Conservation (phyloP, 2,888 invertebrate species). For the Listrodromus nycthemerus region DNA sequence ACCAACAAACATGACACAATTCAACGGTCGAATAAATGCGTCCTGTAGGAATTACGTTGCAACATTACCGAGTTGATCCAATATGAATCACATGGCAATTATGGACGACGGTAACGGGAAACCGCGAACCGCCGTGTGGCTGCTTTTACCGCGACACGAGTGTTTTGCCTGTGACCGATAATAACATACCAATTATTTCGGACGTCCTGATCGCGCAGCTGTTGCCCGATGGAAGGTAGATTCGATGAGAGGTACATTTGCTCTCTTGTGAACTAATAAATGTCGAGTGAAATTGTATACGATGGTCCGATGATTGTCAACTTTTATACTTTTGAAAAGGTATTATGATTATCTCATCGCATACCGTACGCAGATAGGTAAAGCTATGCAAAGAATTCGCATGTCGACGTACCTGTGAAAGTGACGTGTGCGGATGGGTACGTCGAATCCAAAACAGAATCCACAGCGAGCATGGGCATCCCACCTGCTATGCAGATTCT, state of each 20-base stretch:
- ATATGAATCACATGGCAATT: conserved; percentile 6
- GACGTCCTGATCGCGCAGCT: background rate
- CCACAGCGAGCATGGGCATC: background rate
- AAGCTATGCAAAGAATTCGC: background rate
- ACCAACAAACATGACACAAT: background rate
- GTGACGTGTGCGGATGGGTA: background rate
- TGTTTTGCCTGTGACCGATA: background rate
- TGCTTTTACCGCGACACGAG: background rate
- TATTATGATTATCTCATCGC: background rate
- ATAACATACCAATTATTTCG: conserved; percentile 14
- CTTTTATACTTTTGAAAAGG: background rate
- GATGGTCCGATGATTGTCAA: background rate
- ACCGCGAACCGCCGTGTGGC: conserved; percentile 18
- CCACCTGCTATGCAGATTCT: background rate
- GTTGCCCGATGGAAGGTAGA: background rate
- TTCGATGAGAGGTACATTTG: background rate
- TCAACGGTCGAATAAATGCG: background rate
- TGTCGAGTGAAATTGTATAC: background rate
- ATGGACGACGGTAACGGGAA: conserved; percentile 12
- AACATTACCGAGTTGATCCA: conserved; percentile 9
- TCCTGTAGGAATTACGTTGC: background rate
- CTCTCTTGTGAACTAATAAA: background rate
- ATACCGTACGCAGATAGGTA: background rate
- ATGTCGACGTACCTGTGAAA: background rate
- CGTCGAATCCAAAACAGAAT: background rate